Evolutionary conservation across 2,888 invertebrate genomes (phyloP), one percentile per base, ranked within the genome.

Genomic region (Chironomus tentans): DNA sequence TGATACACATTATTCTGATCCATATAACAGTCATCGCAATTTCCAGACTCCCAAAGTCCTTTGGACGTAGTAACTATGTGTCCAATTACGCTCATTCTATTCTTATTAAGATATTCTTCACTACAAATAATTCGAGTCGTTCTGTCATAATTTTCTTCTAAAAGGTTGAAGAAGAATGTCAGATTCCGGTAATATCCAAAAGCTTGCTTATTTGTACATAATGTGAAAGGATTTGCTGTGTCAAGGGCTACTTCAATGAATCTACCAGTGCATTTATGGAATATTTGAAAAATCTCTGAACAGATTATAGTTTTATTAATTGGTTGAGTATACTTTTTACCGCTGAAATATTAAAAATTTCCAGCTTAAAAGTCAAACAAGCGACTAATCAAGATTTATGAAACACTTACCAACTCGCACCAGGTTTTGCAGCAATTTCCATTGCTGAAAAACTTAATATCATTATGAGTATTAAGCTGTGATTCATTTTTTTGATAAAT

Each of bases 11-110:
- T 18, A 13, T 0, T 47, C 6, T 10, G 2, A 18, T 21, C n/a
- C 10, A 2, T 4, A 48, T 68, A 74, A 10, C 74, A 74, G 6
- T 47, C 47, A 68, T 74, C 74, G 47, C 74, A 74, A 48, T 68
- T 68, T 5, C 68, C 74, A 4, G 46, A n/a, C 7, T 46, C 38
- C 74, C 74, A 74, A 24, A 74, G 22, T 38, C 38, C 38, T 38
- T 4, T 22, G 1, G 74, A 22, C 10, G 22, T 68, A 18, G 18
- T 2, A 12, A 21, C 7, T 1, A 68, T 15, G 2, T 22, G 65
- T 13, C n/a, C 10, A 22, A 74, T 47, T 4, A 74, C 22, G 5
- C 24, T 47, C 68, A 68, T 47, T 48, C 12, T 0, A 22, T 74
- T 68, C 6, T 68, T 65, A 28, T 74, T 74, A 0, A 74, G 15